Conservation (phyloP, 2,113 vertebrate genomes). For the Cavia aperea region DNA sequence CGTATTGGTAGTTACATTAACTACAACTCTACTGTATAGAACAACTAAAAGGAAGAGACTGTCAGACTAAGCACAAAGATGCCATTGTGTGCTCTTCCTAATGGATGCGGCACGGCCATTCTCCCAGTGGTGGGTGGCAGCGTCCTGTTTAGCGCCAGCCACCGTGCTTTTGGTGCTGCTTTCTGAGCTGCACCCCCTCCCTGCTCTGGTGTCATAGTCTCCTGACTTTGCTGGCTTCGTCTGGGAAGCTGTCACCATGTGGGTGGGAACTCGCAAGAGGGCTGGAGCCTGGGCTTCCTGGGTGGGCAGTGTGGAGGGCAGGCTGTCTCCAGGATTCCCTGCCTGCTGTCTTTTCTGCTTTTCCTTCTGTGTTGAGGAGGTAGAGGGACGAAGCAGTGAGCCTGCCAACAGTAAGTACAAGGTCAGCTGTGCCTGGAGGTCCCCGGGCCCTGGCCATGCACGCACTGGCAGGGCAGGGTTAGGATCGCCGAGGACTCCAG, state of each 20-base stretch:
- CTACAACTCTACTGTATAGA: background rate
- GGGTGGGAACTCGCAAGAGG: background rate
- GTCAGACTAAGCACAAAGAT: background rate
- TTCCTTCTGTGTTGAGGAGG: background rate
- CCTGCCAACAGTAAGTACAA: fast-evolving
- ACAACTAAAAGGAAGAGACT: background rate
- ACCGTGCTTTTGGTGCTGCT: too few relatives aligned
- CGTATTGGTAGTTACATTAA: background rate
- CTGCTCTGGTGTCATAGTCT: background rate
- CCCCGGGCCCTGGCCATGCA: too few relatives aligned
- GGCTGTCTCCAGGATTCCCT: background rate
- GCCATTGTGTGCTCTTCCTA: background rate
- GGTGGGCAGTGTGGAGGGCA: too few relatives aligned
- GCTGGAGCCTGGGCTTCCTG: background rate
- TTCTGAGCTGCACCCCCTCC: background rate
- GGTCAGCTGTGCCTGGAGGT: background rate
- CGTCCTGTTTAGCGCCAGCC: too few relatives aligned
- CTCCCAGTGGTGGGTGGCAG: too few relatives aligned
- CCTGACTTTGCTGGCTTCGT: too few relatives aligned
- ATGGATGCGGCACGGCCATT: background rate
- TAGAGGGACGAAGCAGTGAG: background rate
- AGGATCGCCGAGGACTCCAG: too few relatives aligned
- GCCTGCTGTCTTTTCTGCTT: background rate
- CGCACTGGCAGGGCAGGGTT: too few relatives aligned
- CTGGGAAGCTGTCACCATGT: background rate